A percentile compares a stretch with the other conserved stretches of the same genome.
Evolutionary conservation across 2,888 invertebrate genomes (phyloP).

Genomic region (Tholera decimalis): DNA sequence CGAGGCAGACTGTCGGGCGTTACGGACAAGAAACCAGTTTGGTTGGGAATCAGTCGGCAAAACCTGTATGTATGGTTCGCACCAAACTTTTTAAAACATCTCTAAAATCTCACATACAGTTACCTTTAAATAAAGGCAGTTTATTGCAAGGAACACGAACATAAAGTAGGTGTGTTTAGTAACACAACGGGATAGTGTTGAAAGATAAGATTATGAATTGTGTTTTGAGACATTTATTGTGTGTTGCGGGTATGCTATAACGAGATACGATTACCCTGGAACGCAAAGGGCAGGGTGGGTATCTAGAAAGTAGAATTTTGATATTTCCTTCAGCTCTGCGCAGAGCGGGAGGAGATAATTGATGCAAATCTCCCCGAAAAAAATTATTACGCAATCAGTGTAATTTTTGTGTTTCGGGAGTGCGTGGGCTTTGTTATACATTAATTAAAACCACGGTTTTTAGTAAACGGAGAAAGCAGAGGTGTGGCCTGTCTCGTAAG

Average conservation of each 20-base stretch:
- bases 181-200: conserved; percentile 30
- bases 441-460: conserved; percentile 56
- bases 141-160: conserved; percentile 36
- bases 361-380: too few species aligned
- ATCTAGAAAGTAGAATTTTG: too few species aligned
- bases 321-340: too few species aligned
- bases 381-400: too few species aligned
- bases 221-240: conserved; percentile 24
- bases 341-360: too few species aligned
- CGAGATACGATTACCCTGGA: too few species aligned
- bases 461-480: conserved; percentile 61
- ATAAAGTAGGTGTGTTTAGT: conserved; percentile 25
- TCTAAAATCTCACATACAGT: conserved; percentile 40
- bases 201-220: conserved; percentile 51
- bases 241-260: too few species aligned
- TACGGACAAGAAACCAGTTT: conserved; percentile 84
- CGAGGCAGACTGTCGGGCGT: conserved; percentile 87
- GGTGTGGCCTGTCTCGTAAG: conserved; percentile 40
- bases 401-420: conserved; percentile 28
- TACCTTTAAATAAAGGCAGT: conserved; percentile 14
- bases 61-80: conserved; percentile 59
- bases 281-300: too few species aligned
- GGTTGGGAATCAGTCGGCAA: conserved; percentile 67
- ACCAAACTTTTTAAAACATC: conserved; percentile 46
- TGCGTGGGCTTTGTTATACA: conserved; percentile 23